Evolutionary conservation across 2,113 vertebrate genomes (phyloP).

Genomic region (Daboia siamensis): DNA sequence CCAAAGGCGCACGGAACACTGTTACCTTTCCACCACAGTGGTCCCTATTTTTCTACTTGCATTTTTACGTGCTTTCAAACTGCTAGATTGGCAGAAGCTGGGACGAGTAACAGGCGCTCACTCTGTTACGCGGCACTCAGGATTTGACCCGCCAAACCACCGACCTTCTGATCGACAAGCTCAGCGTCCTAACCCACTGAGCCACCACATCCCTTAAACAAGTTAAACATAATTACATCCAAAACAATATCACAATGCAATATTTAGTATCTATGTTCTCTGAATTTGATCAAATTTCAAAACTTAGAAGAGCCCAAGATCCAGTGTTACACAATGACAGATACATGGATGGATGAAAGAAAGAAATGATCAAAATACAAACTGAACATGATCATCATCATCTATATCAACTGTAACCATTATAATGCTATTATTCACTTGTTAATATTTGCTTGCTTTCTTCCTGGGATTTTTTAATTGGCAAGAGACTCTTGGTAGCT

Average conservation of each 20-base stretch:
- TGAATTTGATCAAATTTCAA: not conserved
- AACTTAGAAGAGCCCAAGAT: not conserved
- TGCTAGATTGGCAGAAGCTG: too few species aligned
- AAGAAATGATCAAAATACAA: not conserved
- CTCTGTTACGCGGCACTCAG: too few species aligned
- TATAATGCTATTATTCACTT: not conserved
- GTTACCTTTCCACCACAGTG: too few species aligned
- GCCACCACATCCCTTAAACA: too few species aligned
- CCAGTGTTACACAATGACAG: not conserved
- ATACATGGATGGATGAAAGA: not conserved
- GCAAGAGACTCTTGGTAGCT: not conserved
- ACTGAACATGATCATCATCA: not conserved
- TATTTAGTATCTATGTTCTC: not conserved
- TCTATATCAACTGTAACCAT: not conserved
- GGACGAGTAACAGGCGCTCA: too few species aligned
- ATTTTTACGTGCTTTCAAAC: too few species aligned
- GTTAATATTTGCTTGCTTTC: not conserved
- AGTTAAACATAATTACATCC: not conserved
- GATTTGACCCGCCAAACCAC: too few species aligned
- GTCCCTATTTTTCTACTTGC: too few species aligned
- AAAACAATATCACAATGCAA: not conserved
- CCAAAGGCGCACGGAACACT: too few species aligned
- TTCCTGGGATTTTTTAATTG: not conserved
- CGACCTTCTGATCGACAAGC: too few species aligned
- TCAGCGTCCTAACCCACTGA: too few species aligned